A percentile compares a stretch with the other conserved stretches of the same genome.
Evolutionary conservation across 2,113 vertebrate genomes (phyloP).

Genomic region (Parus major): DNA sequence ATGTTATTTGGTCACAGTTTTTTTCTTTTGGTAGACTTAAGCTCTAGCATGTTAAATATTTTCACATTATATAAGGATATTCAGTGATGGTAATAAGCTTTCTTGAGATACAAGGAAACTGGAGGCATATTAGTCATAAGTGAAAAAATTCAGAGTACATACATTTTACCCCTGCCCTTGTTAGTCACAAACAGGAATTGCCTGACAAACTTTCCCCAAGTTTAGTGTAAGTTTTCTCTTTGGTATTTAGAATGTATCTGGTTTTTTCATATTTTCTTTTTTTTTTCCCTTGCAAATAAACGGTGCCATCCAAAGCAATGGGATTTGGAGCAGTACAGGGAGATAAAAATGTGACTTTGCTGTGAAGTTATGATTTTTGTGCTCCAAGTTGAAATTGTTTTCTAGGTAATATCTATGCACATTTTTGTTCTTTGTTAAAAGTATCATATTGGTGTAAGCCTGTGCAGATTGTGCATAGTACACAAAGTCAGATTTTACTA

Average conservation of each 20-base stretch:
- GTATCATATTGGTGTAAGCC: background rate
- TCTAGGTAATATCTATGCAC: background rate
- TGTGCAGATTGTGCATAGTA: background rate
- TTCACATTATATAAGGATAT: background rate
- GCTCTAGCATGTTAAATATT: background rate
- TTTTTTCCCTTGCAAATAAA: background rate
- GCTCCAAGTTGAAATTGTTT: background rate
- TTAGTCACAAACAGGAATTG: background rate
- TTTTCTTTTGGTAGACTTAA: background rate
- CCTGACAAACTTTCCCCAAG: background rate
- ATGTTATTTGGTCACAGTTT: background rate
- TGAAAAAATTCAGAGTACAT: background rate
- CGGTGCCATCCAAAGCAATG: background rate
- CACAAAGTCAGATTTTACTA: background rate
- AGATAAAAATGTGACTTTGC: background rate
- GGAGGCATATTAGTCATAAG: background rate
- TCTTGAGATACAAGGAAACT: background rate
- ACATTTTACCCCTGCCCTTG: rapidly evolving
- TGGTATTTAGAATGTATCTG: background rate
- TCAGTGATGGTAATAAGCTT: background rate
- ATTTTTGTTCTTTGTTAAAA: background rate
- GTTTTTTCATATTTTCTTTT: background rate
- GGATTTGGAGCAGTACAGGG: background rate
- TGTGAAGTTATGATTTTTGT: background rate
- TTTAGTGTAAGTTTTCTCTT: background rate